A percentile compares a stretch with the other conserved stretches of the same genome.
These are phyloP conservation scores for Cyphomyrus plagiostoma DNA, from an alignment of 2,113 vertebrate species.

Conservation along the genomic window DNA sequence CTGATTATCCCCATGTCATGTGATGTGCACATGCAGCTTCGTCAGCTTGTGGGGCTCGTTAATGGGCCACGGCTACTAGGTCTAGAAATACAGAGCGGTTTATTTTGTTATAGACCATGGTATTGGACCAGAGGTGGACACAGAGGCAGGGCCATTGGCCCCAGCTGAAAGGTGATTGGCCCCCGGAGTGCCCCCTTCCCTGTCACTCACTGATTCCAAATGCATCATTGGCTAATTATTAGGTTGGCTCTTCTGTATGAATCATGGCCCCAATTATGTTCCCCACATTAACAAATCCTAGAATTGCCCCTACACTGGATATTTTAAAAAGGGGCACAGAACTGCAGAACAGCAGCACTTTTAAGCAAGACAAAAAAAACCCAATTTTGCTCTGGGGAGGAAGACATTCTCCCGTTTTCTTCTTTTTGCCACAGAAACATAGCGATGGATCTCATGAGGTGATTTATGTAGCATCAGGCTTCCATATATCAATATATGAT, in stretches of 20 bases:
- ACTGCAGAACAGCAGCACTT: not conserved
- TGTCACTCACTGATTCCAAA: not conserved
- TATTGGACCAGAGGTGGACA: not conserved
- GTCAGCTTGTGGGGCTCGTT: not conserved
- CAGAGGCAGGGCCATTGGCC: not conserved
- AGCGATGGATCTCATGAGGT: not conserved
- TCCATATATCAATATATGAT: not conserved
- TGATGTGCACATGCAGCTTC: not conserved
- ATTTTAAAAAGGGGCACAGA: not conserved
- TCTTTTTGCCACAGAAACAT: not conserved
- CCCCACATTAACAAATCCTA: not conserved
- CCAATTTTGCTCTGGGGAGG: not conserved
- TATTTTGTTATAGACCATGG: not conserved
- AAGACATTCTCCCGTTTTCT: not conserved
- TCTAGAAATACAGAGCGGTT: not conserved
- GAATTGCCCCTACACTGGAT: not conserved
- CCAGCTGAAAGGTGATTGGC: not conserved
- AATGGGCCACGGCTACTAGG: not conserved
- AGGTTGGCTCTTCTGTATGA: not conserved
- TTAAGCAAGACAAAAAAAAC: not conserved
- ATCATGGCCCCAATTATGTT: not conserved
- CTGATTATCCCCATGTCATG: not conserved
- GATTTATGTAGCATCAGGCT: not conserved
- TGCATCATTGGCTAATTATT: not conserved
- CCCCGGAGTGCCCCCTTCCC: not conserved